phyloP scores from a whole-genome alignment of 2,113 vertebrate species.

The Hippocampus abdominalis region DNA sequence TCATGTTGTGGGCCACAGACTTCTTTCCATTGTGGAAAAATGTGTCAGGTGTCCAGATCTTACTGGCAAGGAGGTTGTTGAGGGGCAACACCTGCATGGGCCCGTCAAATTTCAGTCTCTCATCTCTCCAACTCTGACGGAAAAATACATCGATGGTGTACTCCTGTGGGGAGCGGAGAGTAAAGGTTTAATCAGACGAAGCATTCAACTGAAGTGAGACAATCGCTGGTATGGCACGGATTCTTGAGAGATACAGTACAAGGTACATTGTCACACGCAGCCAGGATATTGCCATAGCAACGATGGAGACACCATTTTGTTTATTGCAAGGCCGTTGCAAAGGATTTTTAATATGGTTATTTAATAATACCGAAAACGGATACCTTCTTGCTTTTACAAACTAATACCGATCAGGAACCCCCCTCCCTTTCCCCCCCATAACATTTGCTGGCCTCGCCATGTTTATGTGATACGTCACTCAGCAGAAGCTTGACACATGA shows the following conservation, averaged over 20 bases:
- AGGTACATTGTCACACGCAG: neutral
- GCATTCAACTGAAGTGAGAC: neutral
- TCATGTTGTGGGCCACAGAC: constrained; percentile 82
- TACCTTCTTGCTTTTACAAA: too few species aligned
- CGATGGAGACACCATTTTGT: neutral
- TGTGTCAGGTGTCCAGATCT: constrained; percentile 83
- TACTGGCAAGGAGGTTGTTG: constrained; percentile 80
- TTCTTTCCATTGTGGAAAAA: constrained; percentile 84
- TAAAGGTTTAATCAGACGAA: neutral
- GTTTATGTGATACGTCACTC: too few species aligned
- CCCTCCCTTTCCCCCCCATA: too few species aligned
- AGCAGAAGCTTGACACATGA: too few species aligned
- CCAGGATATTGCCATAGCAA: neutral
- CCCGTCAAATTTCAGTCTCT: constrained; percentile 77
- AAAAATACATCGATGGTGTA: constrained; percentile 83
- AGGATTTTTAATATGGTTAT: neutral
- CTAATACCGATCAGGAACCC: too few species aligned
- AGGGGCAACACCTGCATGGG: constrained; percentile 79
- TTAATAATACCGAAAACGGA: too few species aligned
- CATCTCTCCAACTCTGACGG: constrained; percentile 79
- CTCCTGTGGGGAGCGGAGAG: constrained; percentile 57
- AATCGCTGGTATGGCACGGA: neutral
- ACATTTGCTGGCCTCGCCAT: too few species aligned
- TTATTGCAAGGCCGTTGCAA: neutral
- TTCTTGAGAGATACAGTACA: neutral